Conservation (phyloP, 2,797 vertebrate genomes). For the Esox lucius region DNA sequence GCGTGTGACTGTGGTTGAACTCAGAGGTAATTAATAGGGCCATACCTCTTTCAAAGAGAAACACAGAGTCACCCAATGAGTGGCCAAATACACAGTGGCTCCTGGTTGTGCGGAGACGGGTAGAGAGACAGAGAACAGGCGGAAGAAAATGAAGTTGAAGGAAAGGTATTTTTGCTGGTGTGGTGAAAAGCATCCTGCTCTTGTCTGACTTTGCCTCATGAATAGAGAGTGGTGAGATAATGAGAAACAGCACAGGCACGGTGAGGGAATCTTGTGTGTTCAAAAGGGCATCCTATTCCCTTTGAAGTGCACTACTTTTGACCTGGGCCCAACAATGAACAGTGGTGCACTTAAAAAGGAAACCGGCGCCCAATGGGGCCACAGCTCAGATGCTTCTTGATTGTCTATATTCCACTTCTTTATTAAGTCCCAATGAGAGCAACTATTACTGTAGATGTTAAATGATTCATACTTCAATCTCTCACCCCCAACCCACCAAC, state of each 20-base stretch:
- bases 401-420: neutral
- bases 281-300: neutral
- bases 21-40: too few species aligned
- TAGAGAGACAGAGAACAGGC: neutral
- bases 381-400: neutral
- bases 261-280: neutral
- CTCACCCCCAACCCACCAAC: neutral
- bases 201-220: neutral
- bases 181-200: neutral
- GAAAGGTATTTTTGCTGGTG: neutral
- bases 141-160: neutral
- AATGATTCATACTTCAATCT: neutral
- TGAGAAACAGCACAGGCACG: neutral
- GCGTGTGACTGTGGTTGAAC: too few species aligned
- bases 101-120: neutral
- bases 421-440: neutral
- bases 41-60: too few species aligned
- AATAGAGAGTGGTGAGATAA: neutral
- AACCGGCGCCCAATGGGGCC: neutral
- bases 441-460: neutral
- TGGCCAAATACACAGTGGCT: too few species aligned
- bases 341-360: neutral
- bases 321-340: neutral
- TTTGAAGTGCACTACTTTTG: neutral
- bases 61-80: too few species aligned